Percentiles rank a stretch among this genome's conserved stretches.
Evolutionary conservation across 2,113 vertebrate species (phyloP).

Genomic region (Anoplopoma fimbria): DNA sequence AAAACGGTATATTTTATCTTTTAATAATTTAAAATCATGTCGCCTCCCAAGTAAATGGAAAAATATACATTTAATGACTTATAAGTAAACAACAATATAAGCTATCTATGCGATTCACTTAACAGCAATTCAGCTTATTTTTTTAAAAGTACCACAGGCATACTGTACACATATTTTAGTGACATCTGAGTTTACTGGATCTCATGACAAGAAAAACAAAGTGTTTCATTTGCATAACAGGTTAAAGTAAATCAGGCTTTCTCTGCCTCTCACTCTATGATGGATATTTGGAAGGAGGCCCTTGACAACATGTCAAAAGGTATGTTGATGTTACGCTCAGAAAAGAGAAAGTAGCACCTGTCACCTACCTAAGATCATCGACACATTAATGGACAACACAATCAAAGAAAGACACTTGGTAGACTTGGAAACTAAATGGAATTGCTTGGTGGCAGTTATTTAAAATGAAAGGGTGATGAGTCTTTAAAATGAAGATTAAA

Average conservation of each 20-base stretch:
- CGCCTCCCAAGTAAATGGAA: slow-evolving; percentile 70
- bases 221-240: slow-evolving; percentile 71
- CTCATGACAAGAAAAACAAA: slow-evolving; percentile 56
- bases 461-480: slow-evolving; percentile 5
- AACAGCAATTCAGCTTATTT: slow-evolving; percentile 59
- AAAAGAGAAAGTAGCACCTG: slow-evolving; percentile 76
- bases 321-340: slow-evolving; percentile 46
- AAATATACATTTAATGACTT: slow-evolving; percentile 80
- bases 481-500: not conserved
- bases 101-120: slow-evolving; percentile 72
- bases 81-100: slow-evolving; percentile 74
- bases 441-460: slow-evolving; percentile 61
- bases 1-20: slow-evolving; percentile 49
- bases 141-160: slow-evolving; percentile 62
- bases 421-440: slow-evolving; percentile 33
- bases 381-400: slow-evolving; percentile 46
- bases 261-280: slow-evolving; percentile 36
- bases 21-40: slow-evolving; percentile 54
- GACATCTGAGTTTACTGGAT: slow-evolving; percentile 62
- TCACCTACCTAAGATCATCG: slow-evolving; percentile 50
- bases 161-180: slow-evolving; percentile 61
- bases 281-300: slow-evolving; percentile 33
- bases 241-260: slow-evolving; percentile 68
- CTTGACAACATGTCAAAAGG: slow-evolving; percentile 14
- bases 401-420: slow-evolving; percentile 45